Evolutionary conservation across 2,113 vertebrate genomes (phyloP).

Genomic region (Psophia crepitans): DNA sequence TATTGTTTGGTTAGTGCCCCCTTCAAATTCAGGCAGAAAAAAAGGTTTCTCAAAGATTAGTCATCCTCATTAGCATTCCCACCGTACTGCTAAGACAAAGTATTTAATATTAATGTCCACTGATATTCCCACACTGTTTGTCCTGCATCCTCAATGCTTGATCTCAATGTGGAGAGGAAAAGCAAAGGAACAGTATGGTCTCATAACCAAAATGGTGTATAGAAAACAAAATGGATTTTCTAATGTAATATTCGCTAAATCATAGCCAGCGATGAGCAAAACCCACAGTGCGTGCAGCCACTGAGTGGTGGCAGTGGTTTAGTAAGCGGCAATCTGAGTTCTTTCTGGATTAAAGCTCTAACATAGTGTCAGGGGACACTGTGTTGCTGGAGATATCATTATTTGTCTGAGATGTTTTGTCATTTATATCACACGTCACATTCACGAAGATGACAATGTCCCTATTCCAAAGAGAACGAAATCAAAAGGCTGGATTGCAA

Average conservation of each 20-base stretch:
- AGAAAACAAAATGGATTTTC: conserved; percentile 21
- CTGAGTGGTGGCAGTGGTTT: background rate
- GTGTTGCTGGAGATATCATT: conserved; percentile 62
- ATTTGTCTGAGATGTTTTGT: conserved; percentile 45
- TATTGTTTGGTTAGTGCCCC: background rate
- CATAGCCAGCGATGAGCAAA: background rate
- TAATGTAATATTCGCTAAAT: background rate
- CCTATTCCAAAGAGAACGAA: conserved; percentile 19
- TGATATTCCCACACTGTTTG: background rate
- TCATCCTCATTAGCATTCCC: conserved; percentile 20
- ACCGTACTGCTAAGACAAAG: background rate
- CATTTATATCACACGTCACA: background rate
- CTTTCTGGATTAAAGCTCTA: conserved; percentile 41
- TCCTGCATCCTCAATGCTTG: background rate
- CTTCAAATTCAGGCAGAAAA: background rate
- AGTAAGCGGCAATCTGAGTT: background rate
- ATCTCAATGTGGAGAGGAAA: background rate
- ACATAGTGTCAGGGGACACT: conserved; percentile 35
- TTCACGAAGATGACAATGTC: conserved; percentile 7
- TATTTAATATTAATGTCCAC: conserved; percentile 25
- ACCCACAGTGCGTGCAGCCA: background rate
- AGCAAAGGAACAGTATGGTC: background rate
- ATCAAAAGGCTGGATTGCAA: conserved; percentile 36
- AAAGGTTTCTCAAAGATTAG: background rate
- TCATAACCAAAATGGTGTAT: background rate